Evolutionary conservation across 2,797 vertebrate species (phyloP), one percentile per base, ranked within the genome.

Genomic region (Neostethus bicornis): DNA sequence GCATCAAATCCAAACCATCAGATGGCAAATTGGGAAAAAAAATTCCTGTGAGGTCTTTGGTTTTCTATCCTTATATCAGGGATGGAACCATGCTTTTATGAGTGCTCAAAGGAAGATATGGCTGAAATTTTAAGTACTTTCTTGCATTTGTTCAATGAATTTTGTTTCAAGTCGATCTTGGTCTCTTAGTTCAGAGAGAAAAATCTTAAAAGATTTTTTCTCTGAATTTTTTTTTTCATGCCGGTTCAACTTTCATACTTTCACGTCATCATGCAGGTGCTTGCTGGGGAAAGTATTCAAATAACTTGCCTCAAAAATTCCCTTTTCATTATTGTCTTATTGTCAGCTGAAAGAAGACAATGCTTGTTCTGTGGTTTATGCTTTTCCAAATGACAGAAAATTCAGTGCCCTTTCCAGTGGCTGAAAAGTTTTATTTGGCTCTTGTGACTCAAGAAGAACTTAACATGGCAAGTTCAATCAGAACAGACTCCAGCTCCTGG

Each of bases 401-500:
- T 60, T 70, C 48, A 39, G 29, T 43, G n/a, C 59, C 41, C 51
- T 64, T 81, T 75, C 43, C 62, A 54, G 63, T 4, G 55, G 19
- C 26, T 70, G 38, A 66, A 42, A 39, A 52, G 53, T 73, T 69
- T 45, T 25, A 32, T 50, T 58, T 70, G 70, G 62, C 58, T 55
- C 28, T 49, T 37, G 49, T 50, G 53, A 54, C 52, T 47, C 50
- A 46, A 39, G 51, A 12, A 35, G 23, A 51, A 61, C 65, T 81
- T 46, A 70, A 47, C 45, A 11, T 61, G 39, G 51, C 14, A 4
- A 10, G 59, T 26, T 38, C 20, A 71, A 72, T 80, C 51, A 68
- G 51, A 69, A 75, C 79, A 73, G 23, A 69, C 83, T 81, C 75
- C 61, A 29, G 62, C 55, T 74, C 65, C 44, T 79, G 7, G n/a